phyloP scores from a whole-genome alignment of 1,140 invertebrate genomes.

The Euura saliciscinereae region DNA sequence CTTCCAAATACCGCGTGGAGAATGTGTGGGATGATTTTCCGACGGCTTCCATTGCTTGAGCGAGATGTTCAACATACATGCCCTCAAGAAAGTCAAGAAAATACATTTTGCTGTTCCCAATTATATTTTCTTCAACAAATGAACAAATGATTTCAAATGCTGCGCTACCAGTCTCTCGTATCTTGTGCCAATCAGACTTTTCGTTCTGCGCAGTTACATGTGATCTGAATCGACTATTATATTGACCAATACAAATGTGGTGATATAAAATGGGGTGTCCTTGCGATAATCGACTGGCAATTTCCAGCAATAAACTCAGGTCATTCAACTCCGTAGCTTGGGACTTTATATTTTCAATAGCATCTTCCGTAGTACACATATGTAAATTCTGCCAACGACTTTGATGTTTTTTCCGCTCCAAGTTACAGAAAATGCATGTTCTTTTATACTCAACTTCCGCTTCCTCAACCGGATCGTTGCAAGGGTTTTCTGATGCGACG shows the following conservation, averaged over 20 bases:
- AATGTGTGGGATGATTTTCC: neutral
- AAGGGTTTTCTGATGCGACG: neutral
- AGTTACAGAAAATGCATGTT: constrained; percentile 4
- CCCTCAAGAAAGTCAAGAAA: neutral
- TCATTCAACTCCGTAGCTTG: neutral
- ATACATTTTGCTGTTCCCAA: neutral
- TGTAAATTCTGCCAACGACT: neutral
- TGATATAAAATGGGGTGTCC: neutral
- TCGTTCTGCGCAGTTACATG: neutral
- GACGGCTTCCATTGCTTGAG: neutral
- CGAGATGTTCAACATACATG: constrained; percentile 1
- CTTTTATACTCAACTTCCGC: neutral
- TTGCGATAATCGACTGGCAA: neutral
- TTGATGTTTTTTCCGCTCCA: neutral
- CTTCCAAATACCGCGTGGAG: neutral
- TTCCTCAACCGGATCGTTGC: constrained; percentile 3
- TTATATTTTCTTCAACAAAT: neutral
- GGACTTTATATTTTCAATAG: constrained; percentile 5
- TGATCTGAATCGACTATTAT: neutral
- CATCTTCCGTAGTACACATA: neutral
- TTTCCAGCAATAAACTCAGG: neutral
- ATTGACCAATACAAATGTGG: neutral
- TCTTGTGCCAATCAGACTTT: neutral
- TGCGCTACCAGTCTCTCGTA: neutral
- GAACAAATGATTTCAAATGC: neutral